phyloP scores from a whole-genome alignment of 1,140 invertebrate species.

The Drosophila biarmipes region DNA sequence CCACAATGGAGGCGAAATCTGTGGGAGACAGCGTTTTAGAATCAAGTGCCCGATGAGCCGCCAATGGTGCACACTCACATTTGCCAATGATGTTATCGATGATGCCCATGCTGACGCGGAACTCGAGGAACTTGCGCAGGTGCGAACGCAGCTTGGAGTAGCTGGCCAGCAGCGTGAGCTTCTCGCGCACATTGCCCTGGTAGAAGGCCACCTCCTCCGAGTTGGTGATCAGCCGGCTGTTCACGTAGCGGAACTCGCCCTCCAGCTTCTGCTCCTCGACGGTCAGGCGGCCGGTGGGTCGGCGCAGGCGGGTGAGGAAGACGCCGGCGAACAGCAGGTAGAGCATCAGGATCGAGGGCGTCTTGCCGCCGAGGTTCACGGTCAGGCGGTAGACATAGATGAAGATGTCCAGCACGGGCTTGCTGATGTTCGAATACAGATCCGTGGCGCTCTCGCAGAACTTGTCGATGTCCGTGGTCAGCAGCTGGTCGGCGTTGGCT shows the following conservation, averaged over 20 bases:
- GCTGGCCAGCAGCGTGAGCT: slow-evolving; percentile 93
- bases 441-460: slow-evolving; percentile 98
- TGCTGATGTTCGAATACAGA: slow-evolving; percentile 98
- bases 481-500: slow-evolving; percentile 97
- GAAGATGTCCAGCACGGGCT: slow-evolving; percentile 96
- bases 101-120: slow-evolving; percentile 96
- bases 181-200: slow-evolving; percentile 95
- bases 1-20: slow-evolving; percentile 97
- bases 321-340: slow-evolving; percentile 94
- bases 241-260: slow-evolving; percentile 98
- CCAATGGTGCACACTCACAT: slow-evolving; percentile 88
- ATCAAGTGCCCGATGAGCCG: background rate
- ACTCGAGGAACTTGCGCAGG: slow-evolving; percentile 95
- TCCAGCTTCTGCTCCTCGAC: slow-evolving; percentile 98
- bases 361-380: slow-evolving; percentile 93
- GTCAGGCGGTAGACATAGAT: slow-evolving; percentile 97
- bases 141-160: slow-evolving; percentile 96
- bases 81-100: slow-evolving; percentile 98
- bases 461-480: slow-evolving; percentile 98
- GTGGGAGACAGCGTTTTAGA: slow-evolving; percentile 1
- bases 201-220: slow-evolving; percentile 99
- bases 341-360: slow-evolving; percentile 93
- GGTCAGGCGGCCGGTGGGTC: slow-evolving; percentile 93
- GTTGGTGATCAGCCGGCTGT: slow-evolving; percentile 97
- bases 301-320: slow-evolving; percentile 91